Evolutionary conservation across 2,113 vertebrate genomes (phyloP), one percentile per base, ranked within the genome.

Genomic region (Ceyx cyanopectus): DNA sequence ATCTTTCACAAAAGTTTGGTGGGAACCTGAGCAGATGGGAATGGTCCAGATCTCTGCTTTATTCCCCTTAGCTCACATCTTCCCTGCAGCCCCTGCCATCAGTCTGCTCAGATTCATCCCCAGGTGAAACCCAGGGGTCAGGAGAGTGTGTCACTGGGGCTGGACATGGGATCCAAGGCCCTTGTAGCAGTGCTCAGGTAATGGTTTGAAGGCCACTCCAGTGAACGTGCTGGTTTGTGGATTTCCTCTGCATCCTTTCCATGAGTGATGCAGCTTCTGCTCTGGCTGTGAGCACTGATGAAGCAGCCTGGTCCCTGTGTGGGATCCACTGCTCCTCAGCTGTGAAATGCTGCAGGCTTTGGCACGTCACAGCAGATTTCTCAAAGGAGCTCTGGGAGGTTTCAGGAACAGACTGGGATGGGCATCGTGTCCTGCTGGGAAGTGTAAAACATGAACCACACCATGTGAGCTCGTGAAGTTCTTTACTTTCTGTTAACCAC

Each of bases 221-320:
- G 17, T 30, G 16, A 32, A 37, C 0, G 24, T 27, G 1, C 34
- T 24, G 41, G 8, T n/a, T 81, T 37, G 3, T 51, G 51, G 56
- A 54, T 87, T 91, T 92, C 43, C 22, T 85, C 41, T 54, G 40
- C n/a, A n/a, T 78, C 57, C 90, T 78, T 22, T 58, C 56, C 37
- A 2, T 0, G 1, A 9, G 37, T 41, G 32, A 41, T 19, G 34
- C 50, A 21, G 4, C 21, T 23, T 57, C 30, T 37, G 8, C 18
- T 74, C 5, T 60, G 65, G 2, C 30, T 17, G 6, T 12, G 45
- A 69, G 60, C 32, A 22, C 10, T 41, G 2, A 0, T 34, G 29
- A 62, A 8, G 10, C 4, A 0, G 0, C 26, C 69, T 79, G 54
- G 14, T 50, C 57, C 7, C 0, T 2, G 40, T 13, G 13, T 29